Evolutionary conservation across 1,140 invertebrate species (phyloP), one percentile per base, ranked within the genome.

Genomic region (Pteromalus puparum): DNA sequence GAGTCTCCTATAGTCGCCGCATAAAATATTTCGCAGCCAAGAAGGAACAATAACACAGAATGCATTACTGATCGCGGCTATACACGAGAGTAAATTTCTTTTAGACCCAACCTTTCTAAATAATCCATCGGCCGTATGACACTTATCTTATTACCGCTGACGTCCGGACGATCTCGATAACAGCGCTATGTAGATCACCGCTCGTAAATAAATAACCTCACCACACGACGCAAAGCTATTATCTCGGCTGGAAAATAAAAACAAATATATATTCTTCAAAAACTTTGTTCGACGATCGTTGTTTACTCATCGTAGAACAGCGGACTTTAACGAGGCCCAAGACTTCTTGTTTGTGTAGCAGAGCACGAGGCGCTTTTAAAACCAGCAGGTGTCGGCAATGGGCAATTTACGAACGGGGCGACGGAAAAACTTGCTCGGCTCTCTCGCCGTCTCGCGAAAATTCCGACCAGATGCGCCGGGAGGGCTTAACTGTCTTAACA

Each of bases 351-450:
- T 61, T 79, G n/a, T 72, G 75, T 82, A 77, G n/a, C 72, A 38
- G 70, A 78, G 24, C 74, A 15, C 61, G 68, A 72, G 38, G n/a
- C 26, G 67, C n/a, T 21, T 75, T 81, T 81, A 74, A 80, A 75
- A 70, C 46, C 73, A 28, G n/a, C 84, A 85, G 84, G 74, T 85
- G 84, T 48, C 26, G 72, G 13, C 7, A 85, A 85, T 85, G 84
- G 84, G 79, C 79, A 75, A 85, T 81, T 85, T 76, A 61, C 84
- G 53, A 48, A 84, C 53, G 38, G 53, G 48, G 26, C 67, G 46
- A 74, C 68, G 46, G 30, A 78, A 77, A 85, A 85, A 85, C 74
- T 85, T 85, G 10, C 42, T 81, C 30, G 30, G 30, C 30, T 34
- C 30, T 34, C 42, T 13, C 30, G 74, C 21, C 26, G n/a, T 24